Evolutionary conservation across 2,113 vertebrate species (phyloP).

Genomic region (Tretioscincus oriximinensis): DNA sequence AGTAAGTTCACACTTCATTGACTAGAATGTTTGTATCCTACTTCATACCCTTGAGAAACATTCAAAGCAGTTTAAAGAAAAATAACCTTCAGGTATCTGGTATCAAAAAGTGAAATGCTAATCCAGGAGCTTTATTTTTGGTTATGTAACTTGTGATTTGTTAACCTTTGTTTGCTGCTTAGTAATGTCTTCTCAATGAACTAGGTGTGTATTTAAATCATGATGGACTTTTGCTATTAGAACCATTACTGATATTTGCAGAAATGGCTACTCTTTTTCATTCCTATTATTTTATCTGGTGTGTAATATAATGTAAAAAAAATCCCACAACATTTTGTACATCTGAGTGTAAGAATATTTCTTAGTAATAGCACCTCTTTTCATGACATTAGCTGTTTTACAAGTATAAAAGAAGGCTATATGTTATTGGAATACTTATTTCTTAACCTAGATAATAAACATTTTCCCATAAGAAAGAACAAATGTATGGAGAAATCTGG

Average conservation of each 20-base stretch:
- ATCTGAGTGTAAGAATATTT: neutral
- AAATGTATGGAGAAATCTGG: neutral
- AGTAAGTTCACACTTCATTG: conserved; percentile 64
- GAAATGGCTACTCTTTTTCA: neutral
- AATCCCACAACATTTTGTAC: neutral
- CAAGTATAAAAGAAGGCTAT: too few relatives aligned
- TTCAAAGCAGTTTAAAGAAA: neutral
- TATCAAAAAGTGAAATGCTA: too few relatives aligned
- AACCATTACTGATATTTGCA: neutral
- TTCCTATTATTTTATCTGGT: neutral
- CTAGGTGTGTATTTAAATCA: neutral
- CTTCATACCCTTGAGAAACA: neutral
- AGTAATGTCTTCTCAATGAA: too few relatives aligned
- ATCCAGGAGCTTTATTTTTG: too few relatives aligned
- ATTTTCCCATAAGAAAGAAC: neutral
- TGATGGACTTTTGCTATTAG: neutral
- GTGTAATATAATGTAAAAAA: neutral
- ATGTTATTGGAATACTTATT: neutral
- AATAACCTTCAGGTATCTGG: too few relatives aligned
- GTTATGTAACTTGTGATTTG: too few relatives aligned
- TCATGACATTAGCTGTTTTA: too few relatives aligned
- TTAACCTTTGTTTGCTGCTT: too few relatives aligned
- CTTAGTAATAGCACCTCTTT: neutral
- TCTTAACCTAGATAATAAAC: neutral
- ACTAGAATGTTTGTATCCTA: neutral